Conservation (phyloP, 92 coral and sea anemone species). For the Actinernus sp. region DNA sequence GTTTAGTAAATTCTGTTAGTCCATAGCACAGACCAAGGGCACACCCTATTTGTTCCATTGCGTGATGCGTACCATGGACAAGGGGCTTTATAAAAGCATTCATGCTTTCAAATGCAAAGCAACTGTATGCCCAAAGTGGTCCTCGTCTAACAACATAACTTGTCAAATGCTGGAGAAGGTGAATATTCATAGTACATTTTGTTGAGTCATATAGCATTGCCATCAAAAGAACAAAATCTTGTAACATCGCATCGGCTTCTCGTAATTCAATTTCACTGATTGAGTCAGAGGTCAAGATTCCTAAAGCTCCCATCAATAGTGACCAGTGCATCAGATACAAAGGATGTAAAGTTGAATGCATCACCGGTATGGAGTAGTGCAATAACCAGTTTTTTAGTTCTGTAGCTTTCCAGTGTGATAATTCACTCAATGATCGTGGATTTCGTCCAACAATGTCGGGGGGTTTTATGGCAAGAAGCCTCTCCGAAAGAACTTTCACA, state of each 20-base stretch:
- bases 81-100: conserved; percentile 55
- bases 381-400: conserved; percentile 53
- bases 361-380: conserved; percentile 37
- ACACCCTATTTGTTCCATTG: conserved; percentile 55
- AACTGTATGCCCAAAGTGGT: conserved; percentile 56
- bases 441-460: conserved; percentile 22
- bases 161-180: conserved; percentile 15
- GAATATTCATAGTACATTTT: conserved; percentile 52
- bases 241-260: conserved; percentile 33
- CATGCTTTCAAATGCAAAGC: conserved; percentile 63
- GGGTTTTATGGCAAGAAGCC: conserved; percentile 25
- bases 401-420: conserved; percentile 55
- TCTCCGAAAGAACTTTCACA: conserved; percentile 2
- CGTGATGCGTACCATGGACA: conserved; percentile 52
- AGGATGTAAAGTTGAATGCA: conserved; percentile 9
- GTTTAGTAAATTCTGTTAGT: conserved; percentile 24
- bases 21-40: conserved; percentile 60
- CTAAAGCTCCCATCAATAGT: conserved; percentile 35
- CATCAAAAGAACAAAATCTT: conserved; percentile 54
- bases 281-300: conserved; percentile 31
- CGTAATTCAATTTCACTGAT: neutral
- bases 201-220: conserved; percentile 31
- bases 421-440: conserved; percentile 29
- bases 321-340: conserved; percentile 32
- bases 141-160: conserved; percentile 35